phyloP scores from a whole-genome alignment of 2,797 vertebrate genomes.

The Sebastes oblongus region DNA sequence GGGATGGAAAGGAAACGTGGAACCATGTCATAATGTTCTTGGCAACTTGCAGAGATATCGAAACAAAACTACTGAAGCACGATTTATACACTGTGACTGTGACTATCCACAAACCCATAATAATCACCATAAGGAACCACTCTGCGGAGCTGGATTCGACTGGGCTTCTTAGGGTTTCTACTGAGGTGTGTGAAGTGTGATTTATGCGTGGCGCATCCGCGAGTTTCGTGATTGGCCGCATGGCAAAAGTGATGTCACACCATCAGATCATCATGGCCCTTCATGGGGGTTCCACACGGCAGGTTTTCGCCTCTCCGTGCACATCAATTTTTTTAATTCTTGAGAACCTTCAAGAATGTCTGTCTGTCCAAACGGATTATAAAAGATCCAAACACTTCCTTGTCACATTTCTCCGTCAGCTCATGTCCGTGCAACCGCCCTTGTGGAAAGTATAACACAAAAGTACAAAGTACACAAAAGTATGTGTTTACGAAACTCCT shows the following conservation, averaged over 20 bases:
- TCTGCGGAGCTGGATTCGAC: neutral
- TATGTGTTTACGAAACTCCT: too few relatives aligned
- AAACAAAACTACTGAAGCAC: neutral
- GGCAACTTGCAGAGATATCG: neutral
- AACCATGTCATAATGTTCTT: constrained; percentile 8
- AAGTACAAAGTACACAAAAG: too few relatives aligned
- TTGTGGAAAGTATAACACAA: too few relatives aligned
- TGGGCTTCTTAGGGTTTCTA: neutral
- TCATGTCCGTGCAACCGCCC: rapidly evolving
- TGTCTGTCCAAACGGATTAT: neutral
- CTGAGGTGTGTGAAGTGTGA: neutral
- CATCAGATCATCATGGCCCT: neutral
- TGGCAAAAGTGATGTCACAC: neutral
- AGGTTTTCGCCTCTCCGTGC: neutral
- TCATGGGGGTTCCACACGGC: rapidly evolving
- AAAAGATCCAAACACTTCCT: neutral
- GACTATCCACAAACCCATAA: neutral
- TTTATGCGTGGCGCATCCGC: neutral
- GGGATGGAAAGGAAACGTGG: constrained; percentile 17
- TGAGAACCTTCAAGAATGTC: neutral
- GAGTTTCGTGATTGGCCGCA: rapidly evolving
- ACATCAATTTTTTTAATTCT: neutral
- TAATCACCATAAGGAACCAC: neutral
- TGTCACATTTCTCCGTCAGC: rapidly evolving
- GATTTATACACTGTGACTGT: neutral